Base-by-base conservation (phyloP, 1,140 invertebrate genomes). In the Cryptotermes secundus region DNA sequence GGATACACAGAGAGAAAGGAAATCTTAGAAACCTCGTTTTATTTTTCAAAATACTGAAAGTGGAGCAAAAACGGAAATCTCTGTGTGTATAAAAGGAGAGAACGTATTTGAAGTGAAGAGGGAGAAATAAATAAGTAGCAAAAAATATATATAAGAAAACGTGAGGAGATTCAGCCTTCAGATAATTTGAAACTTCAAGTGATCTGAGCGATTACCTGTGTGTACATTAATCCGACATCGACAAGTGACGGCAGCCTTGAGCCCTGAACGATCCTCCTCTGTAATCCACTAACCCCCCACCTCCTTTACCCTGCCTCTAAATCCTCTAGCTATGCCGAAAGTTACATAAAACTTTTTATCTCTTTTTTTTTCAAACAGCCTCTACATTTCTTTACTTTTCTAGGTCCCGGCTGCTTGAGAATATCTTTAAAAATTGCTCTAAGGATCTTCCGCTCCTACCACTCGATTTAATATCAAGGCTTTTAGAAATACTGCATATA, bases 151-250 rank as follows among this genome's bases (percentile, higher is more conserved):
- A n/a, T n/a, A n/a, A n/a, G n/a, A 72, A 3, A 72, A 31, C 26
- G 59, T 1, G 45, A 49, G 22, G 45, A 26, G 59, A 72, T 31
- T 72, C n/a, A n/a, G n/a, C 26, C 3, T 31, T 2, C 26, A 31
- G 14, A 72, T 72, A 7, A 31, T 16, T 72, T 72, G 14, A 72
- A 72, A n/a, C 6, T 59, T 26, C 19, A 59, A 12, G 22, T 59
- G 24, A 59, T n/a, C 59, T 31, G 59, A 72, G 59, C 59, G 59
- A 72, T 72, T n/a, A 72, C 26, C 59, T 14, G 16, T 72, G 59
- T n/a, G n/a, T 31, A 72, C n/a, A 72, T 72, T 72, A 72, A 72
- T 72, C 59, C 59, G 59, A 72, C 59, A 72, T 72, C 59, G 59
- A 72, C 59, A 72, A 72, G 59, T n/a, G 26, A 0, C 31, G 59